Base-by-base conservation (phyloP, 2,113 vertebrate species). In the Enhydra lutris region DNA sequence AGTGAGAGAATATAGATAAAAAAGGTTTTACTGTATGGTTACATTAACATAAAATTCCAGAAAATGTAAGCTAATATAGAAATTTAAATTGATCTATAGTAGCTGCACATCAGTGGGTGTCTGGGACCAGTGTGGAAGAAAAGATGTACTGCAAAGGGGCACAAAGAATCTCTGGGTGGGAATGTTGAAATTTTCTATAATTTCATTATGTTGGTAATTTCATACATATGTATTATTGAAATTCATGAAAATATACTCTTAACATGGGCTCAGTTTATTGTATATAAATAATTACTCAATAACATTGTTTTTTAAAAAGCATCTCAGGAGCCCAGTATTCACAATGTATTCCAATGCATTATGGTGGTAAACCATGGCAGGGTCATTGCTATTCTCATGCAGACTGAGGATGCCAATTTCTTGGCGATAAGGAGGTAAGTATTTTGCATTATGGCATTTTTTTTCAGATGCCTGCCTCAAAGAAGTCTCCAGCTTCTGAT, bases 401-500 rank as follows among this genome's bases (percentile, higher is more conserved):
- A 89, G n/a, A 34, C 67, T 67, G 55, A 92, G 29, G 61, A 67
- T 86, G 23, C 21, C 42, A 78, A 65, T 91, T 90, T 94, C 69
- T 90, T 57, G 91, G n/a, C 36, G 2, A 87, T 94, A 85, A 89
- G 9, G 34, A 93, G 50, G 18, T 50, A 97, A 85, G 31, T 61
- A 67, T 31, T 97, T 97, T 85, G 47, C 59, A 89, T 79, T 86
- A 36, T 89, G 42, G 20, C 9, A 87, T 96, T 96, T 87, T 4
- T 87, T 4, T 94, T 94, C 45, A 91, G 45, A 83, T 84, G 87
- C 3, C 47, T 92, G 47, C 42, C 61, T 21, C 59, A 96, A 94
- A 95, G 47, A 90, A 83, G 21, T 85, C 50, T 47, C 42, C 45
- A 55, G n/a, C 2, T 97, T 93, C 79, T 95, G 45, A 86, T 67